These are phyloP conservation scores for Pygoscelis adeliae DNA, from an alignment of 2,113 vertebrate genomes.

Conservation along the genomic window DNA sequence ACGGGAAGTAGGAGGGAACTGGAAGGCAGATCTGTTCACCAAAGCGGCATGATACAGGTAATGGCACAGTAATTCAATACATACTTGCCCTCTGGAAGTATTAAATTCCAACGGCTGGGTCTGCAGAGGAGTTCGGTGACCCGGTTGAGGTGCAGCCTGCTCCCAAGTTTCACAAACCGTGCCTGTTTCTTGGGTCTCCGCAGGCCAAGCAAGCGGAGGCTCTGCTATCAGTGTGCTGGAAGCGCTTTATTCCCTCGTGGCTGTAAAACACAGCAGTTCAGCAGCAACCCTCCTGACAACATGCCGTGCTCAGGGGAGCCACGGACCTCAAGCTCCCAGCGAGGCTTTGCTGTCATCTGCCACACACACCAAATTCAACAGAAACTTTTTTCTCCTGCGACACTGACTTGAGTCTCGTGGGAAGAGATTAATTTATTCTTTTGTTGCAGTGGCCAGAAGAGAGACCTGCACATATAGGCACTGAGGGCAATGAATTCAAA, in stretches of 20 bases:
- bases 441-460: neutral
- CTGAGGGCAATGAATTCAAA: neutral
- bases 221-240: neutral
- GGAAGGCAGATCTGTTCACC: neutral
- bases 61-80: neutral
- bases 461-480: neutral
- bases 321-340: accelerated
- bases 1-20: neutral
- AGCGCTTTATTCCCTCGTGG: neutral
- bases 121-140: neutral
- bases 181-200: neutral
- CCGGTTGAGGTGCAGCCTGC: neutral
- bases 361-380: neutral
- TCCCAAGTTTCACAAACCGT: neutral
- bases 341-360: neutral
- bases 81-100: neutral
- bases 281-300: neutral
- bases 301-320: accelerated
- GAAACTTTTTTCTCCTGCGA: neutral
- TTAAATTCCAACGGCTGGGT: neutral
- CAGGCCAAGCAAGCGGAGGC: neutral
- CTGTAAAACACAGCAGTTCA: neutral
- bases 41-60: neutral
- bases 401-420: neutral
- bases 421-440: neutral